Evolutionary conservation across 1,140 invertebrate species (phyloP).

Genomic region (Eupristina koningsbergeri): DNA sequence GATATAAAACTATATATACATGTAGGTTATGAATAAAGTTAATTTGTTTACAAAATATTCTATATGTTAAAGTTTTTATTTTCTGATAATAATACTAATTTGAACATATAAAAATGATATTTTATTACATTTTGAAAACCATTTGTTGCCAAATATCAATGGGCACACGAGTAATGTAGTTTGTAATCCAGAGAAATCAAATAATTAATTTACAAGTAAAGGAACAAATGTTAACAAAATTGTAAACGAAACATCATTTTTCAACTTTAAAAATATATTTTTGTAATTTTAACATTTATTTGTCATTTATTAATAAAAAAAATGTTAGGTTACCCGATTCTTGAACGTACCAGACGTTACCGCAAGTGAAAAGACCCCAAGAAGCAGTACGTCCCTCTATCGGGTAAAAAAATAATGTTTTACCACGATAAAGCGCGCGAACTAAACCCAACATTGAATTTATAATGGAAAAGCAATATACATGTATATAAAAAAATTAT

Average conservation of each 20-base stretch:
- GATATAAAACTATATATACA: slow-evolving; percentile 20
- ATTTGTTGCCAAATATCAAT: slow-evolving; percentile 2
- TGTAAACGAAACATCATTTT: slow-evolving; percentile 7
- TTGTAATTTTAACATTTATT: slow-evolving; percentile 37
- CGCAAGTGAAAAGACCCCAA: slow-evolving; percentile 59
- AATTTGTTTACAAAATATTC: slow-evolving; percentile 12
- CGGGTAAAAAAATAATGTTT: not conserved
- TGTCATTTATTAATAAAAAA: slow-evolving; percentile 47
- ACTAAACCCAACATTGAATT: not conserved
- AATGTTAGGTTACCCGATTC: slow-evolving; percentile 23
- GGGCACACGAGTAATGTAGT: slow-evolving; percentile 31
- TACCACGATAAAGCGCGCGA: not conserved
- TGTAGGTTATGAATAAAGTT: slow-evolving; percentile 24
- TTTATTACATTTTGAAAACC: not conserved
- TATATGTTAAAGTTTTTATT: too few relatives aligned
- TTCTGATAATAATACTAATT: too few relatives aligned
- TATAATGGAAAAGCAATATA: too few relatives aligned
- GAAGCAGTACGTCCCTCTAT: slow-evolving; percentile 51
- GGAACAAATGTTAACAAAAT: not conserved
- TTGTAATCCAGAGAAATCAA: slow-evolving; percentile 46
- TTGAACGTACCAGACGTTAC: slow-evolving; percentile 57
- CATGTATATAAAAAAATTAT: too few relatives aligned
- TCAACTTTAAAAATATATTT: slow-evolving; percentile 46
- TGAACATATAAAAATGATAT: not conserved
- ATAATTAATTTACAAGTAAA: slow-evolving; percentile 1